Conservation (phyloP, 2,888 invertebrate genomes). For the Dynastes grantii region DNA sequence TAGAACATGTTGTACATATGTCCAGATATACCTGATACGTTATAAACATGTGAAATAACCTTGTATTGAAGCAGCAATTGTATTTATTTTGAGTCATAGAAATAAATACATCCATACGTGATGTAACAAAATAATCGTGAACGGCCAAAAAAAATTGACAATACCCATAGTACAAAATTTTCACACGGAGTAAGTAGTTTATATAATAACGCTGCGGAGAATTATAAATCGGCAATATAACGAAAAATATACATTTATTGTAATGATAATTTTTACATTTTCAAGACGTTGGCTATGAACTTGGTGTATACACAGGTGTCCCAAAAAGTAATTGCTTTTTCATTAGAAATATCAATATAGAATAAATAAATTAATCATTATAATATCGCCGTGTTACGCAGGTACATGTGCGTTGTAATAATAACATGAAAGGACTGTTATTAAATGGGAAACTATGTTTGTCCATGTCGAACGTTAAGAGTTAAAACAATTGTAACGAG, state of each 20-base stretch:
- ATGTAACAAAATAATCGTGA: slow-evolving; percentile 45
- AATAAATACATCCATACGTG: slow-evolving; percentile 45
- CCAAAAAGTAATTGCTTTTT: slow-evolving; percentile 2
- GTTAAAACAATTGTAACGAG: slow-evolving; percentile 11
- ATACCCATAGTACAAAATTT: slow-evolving; percentile 26
- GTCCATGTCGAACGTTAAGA: background rate
- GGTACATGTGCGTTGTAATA: background rate
- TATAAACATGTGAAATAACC: slow-evolving; percentile 36
- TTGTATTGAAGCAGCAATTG: slow-evolving; percentile 43
- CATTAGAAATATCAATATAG: slow-evolving; percentile 23
- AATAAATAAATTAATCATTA: background rate
- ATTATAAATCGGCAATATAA: slow-evolving; percentile 42
- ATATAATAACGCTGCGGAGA: slow-evolving; percentile 26
- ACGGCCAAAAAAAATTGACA: slow-evolving; percentile 32
- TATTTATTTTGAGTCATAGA: slow-evolving; percentile 46
- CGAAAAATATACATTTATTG: slow-evolving; percentile 34
- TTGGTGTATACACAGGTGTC: slow-evolving; percentile 38
- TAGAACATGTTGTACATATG: background rate
- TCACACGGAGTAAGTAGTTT: slow-evolving; percentile 38
- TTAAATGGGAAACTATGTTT: background rate
- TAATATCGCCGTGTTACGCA: background rate
- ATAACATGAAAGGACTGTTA: background rate
- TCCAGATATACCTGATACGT: background rate
- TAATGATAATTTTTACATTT: slow-evolving; percentile 40
- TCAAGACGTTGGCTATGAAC: background rate